Evolutionary conservation across 23 tunicate genomes (phyloP), one percentile per base, ranked within the genome.

Genomic region (Styela plicata): DNA sequence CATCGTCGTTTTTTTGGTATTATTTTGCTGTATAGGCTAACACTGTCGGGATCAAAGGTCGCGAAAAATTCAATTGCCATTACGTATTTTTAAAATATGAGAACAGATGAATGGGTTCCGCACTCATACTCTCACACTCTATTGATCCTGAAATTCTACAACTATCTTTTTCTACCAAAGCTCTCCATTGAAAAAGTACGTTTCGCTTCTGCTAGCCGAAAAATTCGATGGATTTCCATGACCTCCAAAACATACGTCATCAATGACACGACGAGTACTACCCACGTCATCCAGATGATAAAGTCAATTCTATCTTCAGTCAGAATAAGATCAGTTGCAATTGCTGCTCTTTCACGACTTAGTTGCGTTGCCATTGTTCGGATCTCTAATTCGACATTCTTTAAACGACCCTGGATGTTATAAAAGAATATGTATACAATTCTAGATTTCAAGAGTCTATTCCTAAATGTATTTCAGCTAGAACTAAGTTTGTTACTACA

Each of bases 261-360:
- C 34, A 71, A 34, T 3, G 77, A 28, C 24, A 30, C 32, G 20
- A 71, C 3, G 36, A 71, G 20, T 7, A 71, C 35, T 5, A 71
- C 24, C 77, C 77, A 71, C 13, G 77, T 71, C 24, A 71, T 71
- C 77, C 77, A 71, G 2, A 71, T 33, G 36, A 18, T 34, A 17
- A 71, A 71, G 5, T 27, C 77, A 3, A 30, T 32, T 71, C 29
- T 71, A 16, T 71, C 77, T 7, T 71, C 34, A 16, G 32, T 16
- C 2, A 22, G 36, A 34, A 71, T 71, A 26, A 26, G 24, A 7
- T 71, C 34, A 32, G 36, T 71, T 22, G 34, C 24, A 31, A 17
- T 7, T 18, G 24, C 36, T 21, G 77, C 77, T 32, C 34, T 71
- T 32, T 32, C 29, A 5, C 29, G 34, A 33, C 77, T 28, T 3